Percentiles rank a stretch among this genome's conserved stretches.
Evolutionary conservation across 2,888 invertebrate species (phyloP).

Genomic region (Leptinotarsa peninsularis): DNA sequence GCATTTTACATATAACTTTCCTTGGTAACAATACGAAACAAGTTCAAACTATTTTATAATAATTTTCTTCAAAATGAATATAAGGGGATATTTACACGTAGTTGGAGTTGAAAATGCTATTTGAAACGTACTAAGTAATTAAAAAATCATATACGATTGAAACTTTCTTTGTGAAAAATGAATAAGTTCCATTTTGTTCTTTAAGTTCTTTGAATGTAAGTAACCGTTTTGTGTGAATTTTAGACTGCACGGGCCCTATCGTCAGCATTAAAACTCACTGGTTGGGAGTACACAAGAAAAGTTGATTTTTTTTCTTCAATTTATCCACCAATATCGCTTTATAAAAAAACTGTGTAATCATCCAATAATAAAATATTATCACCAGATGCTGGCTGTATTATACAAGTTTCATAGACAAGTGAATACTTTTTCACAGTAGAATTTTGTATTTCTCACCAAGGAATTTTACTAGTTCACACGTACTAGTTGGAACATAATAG

Average conservation of each 20-base stretch:
- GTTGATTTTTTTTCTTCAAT: too few relatives aligned
- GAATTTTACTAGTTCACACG: not conserved
- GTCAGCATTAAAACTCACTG: not conserved
- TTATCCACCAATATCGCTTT: too few relatives aligned
- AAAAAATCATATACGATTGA: too few relatives aligned
- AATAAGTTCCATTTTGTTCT: not conserved
- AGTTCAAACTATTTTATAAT: not conserved
- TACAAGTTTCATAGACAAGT: not conserved
- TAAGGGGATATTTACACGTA: too few relatives aligned
- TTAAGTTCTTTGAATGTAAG: not conserved
- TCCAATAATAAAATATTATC: constrained; percentile 22
- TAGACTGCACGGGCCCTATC: constrained; percentile 8
- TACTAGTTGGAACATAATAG: not conserved
- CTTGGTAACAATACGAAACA: not conserved
- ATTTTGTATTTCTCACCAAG: not conserved
- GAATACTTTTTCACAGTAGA: not conserved
- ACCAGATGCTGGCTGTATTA: constrained; percentile 35
- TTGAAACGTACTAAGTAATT: too few relatives aligned
- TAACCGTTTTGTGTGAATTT: not conserved
- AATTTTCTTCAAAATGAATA: too few relatives aligned
- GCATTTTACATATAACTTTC: not conserved
- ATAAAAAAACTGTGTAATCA: constrained; percentile 20
- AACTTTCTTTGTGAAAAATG: too few relatives aligned
- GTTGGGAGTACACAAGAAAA: not conserved
- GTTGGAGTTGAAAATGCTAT: too few relatives aligned